Percentiles rank a stretch among this genome's conserved stretches.
Conservation (phyloP, 2,888 invertebrate species). For the Drosophila neotestacea region DNA sequence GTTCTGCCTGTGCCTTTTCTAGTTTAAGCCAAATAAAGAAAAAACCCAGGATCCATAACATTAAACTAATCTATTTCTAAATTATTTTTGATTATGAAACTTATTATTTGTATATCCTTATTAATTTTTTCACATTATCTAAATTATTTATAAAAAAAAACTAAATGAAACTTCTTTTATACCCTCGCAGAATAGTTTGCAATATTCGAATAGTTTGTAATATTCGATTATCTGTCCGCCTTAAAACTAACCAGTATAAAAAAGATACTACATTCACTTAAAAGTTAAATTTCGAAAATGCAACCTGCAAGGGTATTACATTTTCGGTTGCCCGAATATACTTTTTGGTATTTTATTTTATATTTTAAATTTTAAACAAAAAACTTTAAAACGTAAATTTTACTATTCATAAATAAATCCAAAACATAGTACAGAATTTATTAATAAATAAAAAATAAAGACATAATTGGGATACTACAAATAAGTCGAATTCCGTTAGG, state of each 20-base stretch:
- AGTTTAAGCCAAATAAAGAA: slow-evolving; percentile 18
- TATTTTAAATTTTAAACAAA: not conserved
- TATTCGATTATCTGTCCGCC: too few species aligned
- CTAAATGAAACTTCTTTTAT: not conserved
- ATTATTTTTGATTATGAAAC: not conserved
- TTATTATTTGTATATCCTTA: not conserved
- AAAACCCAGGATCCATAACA: not conserved
- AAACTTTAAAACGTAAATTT: not conserved
- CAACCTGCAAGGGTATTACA: not conserved
- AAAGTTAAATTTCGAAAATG: not conserved
- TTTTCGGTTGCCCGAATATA: not conserved
- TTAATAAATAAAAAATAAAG: not conserved
- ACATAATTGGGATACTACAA: not conserved
- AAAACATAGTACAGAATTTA: not conserved
- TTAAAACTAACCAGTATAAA: too few species aligned
- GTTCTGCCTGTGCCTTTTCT: slow-evolving; percentile 5
- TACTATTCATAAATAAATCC: not conserved
- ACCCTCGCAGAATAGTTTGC: not conserved
- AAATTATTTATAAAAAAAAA: too few species aligned
- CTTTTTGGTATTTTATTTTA: too few species aligned
- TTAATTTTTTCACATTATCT: not conserved
- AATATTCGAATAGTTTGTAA: too few species aligned
- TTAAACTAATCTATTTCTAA: not conserved
- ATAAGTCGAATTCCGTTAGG: not conserved
- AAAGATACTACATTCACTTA: too few species aligned